Evolutionary conservation across 2,797 vertebrate species (phyloP), one percentile per base, ranked within the genome.

Genomic region (Pagetopsis macropterus): DNA sequence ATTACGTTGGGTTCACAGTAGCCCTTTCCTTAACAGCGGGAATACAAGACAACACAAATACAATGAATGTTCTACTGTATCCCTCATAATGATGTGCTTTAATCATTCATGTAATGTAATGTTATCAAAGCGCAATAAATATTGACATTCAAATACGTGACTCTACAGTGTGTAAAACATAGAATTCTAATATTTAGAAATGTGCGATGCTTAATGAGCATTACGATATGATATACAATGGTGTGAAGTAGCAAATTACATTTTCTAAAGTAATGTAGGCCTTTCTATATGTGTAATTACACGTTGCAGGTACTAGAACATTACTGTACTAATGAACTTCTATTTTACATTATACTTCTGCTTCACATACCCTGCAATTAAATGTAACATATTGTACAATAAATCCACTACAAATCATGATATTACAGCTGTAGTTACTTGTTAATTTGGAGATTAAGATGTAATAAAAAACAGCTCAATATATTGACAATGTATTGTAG

Each of bases 41-140:
- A 83, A 74, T 75, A 76, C 0, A 40, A 79, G 84, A 89, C 77
- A 75, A 65, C 13, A 55, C 78, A 33, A 89, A 70, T 83, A 83
- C 76, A 82, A 75, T 87, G 85, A 92, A 93, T 93, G 86, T 93
- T 87, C 76, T 79, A 37, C 51, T 64, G 70, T 33, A 37, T 87
- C 81, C 88, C 79, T 76, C 62, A 87, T 83, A 82, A 87, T 83
- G 71, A 86, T 86, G 87, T 89, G 80, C 73, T 89, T 84, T 75
- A 77, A 84, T 88, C 72, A 75, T 87, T 89, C 86, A 72, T 92
- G 88, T 91, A 90, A 90, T 91, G 88, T 92, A 86, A 91, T 84
- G 88, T 92, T 86, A 91, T 83, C 76, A 84, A 90, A 78, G 80
- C 75, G 63, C 87, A 95, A 94, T 94, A 94, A 94, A 94, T 84